These are phyloP conservation scores for Bryconaethiops microstoma DNA, from an alignment of 2,797 vertebrate genomes.

Conservation along the genomic window DNA sequence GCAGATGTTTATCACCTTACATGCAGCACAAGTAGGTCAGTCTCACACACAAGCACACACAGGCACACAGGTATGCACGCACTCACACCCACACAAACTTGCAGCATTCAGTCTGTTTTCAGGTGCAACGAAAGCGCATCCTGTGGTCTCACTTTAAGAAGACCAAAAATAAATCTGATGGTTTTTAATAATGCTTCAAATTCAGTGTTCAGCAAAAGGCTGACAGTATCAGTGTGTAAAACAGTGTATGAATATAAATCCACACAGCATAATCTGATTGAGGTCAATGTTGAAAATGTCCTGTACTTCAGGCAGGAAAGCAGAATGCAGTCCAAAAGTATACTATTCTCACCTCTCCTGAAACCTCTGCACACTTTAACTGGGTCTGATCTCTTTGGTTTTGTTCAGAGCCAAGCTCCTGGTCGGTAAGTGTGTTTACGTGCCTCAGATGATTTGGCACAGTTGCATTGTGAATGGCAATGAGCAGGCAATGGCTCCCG, in stretches of 20 bases:
- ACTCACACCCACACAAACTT: background rate
- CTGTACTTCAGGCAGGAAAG: background rate
- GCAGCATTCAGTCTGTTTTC: conserved; percentile 36
- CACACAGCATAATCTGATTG: background rate
- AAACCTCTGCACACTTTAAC: conserved; percentile 43
- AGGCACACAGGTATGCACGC: conserved; percentile 1
- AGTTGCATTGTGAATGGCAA: conserved; percentile 48
- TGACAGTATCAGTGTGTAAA: background rate
- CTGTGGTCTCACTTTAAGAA: background rate
- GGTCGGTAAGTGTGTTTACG: conserved; percentile 69
- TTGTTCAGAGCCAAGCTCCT: conserved; percentile 64
- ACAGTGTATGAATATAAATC: background rate
- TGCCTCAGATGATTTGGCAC: conserved; percentile 47
- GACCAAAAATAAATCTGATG: background rate
- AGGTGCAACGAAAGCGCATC: background rate
- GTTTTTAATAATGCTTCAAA: background rate
- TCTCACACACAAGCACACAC: conserved; percentile 6
- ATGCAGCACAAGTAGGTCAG: conserved; percentile 55
- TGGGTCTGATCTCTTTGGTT: conserved; percentile 61
- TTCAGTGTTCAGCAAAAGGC: background rate
- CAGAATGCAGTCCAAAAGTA: background rate
- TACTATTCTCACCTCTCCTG: background rate
- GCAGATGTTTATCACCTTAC: conserved; percentile 56
- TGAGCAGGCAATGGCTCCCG: conserved; percentile 38
- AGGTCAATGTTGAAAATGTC: background rate